These are phyloP conservation scores for Brachypteracias leptosomus DNA, from an alignment of 2,113 vertebrate species.

Conservation along the genomic window DNA sequence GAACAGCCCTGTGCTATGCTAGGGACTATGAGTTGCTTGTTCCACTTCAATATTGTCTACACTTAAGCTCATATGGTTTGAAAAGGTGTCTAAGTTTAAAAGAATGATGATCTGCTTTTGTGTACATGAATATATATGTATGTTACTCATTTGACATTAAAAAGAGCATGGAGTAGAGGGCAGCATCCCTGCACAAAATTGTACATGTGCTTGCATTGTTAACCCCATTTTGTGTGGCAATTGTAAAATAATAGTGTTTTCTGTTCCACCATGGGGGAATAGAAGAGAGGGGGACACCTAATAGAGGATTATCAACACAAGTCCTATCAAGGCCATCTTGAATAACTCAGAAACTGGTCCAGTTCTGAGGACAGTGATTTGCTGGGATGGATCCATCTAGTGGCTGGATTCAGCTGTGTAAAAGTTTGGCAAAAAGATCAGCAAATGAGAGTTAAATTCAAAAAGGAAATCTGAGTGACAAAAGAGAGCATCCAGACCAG, in stretches of 20 bases:
- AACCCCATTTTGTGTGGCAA: not conserved
- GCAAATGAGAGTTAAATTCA: not conserved
- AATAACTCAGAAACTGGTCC: not conserved
- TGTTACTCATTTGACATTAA: not conserved
- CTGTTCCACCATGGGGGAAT: not conserved
- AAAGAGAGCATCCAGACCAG: not conserved
- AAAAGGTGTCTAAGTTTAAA: not conserved
- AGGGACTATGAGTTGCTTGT: not conserved
- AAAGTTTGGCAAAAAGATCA: not conserved
- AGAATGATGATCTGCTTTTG: not conserved
- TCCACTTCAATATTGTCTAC: not conserved
- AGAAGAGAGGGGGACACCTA: not conserved
- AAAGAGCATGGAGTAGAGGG: not conserved
- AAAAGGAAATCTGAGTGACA: not conserved
- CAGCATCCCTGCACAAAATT: not conserved
- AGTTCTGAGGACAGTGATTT: not conserved
- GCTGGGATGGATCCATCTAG: not conserved
- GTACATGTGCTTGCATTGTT: fast-evolving
- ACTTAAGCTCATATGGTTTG: not conserved
- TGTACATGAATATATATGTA: fast-evolving
- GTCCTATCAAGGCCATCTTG: not conserved
- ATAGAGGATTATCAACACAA: not conserved
- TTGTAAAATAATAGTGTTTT: not conserved
- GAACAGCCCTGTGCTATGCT: not conserved
- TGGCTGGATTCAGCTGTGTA: not conserved